Evolutionary conservation across 2,113 vertebrate species (phyloP).

Genomic region (Rhabdomys dilectus): DNA sequence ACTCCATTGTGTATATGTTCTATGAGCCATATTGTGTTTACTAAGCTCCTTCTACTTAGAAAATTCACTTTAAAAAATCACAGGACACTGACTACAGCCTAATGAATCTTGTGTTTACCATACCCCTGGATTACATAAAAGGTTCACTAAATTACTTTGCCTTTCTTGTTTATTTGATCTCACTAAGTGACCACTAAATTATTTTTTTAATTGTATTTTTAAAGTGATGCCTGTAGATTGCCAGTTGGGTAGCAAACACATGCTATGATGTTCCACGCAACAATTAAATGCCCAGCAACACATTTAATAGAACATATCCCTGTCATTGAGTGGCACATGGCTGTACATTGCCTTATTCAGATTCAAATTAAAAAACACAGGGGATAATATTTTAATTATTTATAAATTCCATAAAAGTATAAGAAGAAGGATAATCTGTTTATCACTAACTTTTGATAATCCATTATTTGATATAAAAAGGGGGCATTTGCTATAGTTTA

Average conservation of each 20-base stretch:
- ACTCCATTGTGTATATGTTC: not conserved
- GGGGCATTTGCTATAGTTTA: not conserved
- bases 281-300: not conserved
- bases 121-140: not conserved
- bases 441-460: not conserved
- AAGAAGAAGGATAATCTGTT: not conserved
- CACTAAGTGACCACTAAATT: not conserved
- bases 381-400: not conserved
- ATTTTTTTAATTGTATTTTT: not conserved
- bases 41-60: not conserved
- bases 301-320: not conserved
- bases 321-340: not conserved
- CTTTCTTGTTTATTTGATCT: not conserved
- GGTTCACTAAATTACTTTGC: not conserved
- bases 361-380: constrained; percentile 27
- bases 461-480: not conserved
- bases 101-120: not conserved
- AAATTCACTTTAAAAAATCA: not conserved
- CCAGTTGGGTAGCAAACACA: not conserved
- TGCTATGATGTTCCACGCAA: not conserved
- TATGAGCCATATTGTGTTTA: not conserved
- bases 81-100: not conserved
- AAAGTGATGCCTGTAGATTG: too few species aligned
- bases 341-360: not conserved
- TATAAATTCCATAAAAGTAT: not conserved